Conservation (phyloP, 2,113 vertebrate genomes). For the Plecotus auritus region DNA sequence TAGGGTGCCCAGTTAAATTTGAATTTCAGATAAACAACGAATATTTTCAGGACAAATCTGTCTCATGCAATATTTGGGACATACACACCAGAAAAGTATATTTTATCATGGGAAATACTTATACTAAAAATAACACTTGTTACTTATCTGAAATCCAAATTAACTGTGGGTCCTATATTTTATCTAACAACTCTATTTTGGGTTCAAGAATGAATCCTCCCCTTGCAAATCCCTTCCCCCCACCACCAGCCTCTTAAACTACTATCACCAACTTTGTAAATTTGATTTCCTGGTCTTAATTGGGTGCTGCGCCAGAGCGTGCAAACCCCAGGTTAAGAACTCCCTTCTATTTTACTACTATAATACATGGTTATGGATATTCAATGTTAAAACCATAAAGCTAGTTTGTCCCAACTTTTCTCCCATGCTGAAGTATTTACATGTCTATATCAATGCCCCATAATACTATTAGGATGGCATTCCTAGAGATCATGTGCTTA, state of each 20-base stretch:
- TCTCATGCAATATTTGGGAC: background rate
- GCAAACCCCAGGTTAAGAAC: background rate
- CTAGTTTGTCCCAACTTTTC: background rate
- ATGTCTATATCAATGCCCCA: background rate
- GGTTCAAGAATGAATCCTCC: background rate
- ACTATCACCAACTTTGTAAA: background rate
- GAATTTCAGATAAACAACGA: background rate
- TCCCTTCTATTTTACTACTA: background rate
- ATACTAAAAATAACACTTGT: background rate
- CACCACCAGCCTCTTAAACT: background rate
- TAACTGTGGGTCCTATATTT: background rate
- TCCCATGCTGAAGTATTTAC: background rate
- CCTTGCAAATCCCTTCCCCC: background rate
- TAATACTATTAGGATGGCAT: too few species aligned
- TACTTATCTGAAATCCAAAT: slow-evolving; percentile 15
- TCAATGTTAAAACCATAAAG: background rate
- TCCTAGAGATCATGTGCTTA: background rate
- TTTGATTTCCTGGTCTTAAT: background rate
- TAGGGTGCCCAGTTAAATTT: background rate
- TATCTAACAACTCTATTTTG: background rate
- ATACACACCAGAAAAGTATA: background rate
- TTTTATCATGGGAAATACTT: background rate
- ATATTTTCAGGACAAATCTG: background rate
- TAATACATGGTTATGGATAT: background rate
- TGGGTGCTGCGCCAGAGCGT: background rate